Percentiles rank a stretch among this genome's conserved stretches.
Evolutionary conservation across 2,113 vertebrate species (phyloP).

Genomic region (Accipiter cooperii): DNA sequence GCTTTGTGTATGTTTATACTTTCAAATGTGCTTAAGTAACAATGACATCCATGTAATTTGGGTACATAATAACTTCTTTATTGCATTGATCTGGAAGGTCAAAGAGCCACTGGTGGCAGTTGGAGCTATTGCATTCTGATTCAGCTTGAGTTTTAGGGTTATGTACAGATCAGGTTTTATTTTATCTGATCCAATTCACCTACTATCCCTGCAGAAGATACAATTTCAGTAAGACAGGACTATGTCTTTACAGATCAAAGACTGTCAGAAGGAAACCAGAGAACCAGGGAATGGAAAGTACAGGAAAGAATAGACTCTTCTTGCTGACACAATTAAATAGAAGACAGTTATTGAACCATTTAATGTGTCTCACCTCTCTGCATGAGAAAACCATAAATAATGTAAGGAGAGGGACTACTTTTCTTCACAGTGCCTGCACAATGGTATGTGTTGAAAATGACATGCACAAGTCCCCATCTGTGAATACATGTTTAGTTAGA

Average conservation of each 20-base stretch:
- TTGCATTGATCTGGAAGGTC: neutral
- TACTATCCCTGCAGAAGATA: neutral
- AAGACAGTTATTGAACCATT: constrained; percentile 44
- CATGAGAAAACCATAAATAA: constrained; percentile 48
- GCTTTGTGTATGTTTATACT: neutral
- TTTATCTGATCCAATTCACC: neutral
- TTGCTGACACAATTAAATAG: constrained; percentile 36
- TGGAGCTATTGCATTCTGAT: neutral
- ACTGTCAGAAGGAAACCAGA: neutral
- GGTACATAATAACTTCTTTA: neutral
- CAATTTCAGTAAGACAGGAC: neutral
- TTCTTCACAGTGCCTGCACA: constrained; percentile 4
- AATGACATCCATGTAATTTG: neutral
- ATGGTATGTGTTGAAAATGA: neutral
- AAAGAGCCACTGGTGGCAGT: neutral
- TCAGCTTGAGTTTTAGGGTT: neutral
- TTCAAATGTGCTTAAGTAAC: neutral
- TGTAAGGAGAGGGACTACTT: neutral
- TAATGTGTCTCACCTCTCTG: constrained; percentile 32
- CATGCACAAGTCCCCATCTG: neutral
- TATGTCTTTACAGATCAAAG: constrained; percentile 18
- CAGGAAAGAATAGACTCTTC: constrained; percentile 1
- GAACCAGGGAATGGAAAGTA: neutral
- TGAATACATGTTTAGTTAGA: neutral
- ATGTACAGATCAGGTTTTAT: neutral